phyloP scores from a whole-genome alignment of 2,797 vertebrate genomes.

The Eupleurogrammus muticus region DNA sequence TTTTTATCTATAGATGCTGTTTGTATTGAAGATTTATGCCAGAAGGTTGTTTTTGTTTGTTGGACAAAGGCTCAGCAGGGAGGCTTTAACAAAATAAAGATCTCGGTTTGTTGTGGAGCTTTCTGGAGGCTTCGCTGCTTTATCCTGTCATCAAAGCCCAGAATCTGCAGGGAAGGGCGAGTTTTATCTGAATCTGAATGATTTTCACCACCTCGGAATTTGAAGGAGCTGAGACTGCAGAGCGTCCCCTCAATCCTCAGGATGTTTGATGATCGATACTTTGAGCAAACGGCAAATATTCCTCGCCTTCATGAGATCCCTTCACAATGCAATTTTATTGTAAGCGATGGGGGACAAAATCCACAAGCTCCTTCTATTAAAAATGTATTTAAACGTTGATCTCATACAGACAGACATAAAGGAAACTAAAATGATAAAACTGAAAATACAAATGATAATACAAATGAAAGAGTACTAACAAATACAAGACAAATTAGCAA shows the following conservation, averaged over 20 bases:
- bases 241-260: neutral
- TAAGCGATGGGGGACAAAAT: too few species aligned
- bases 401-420: too few species aligned
- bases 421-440: too few species aligned
- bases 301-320: too few species aligned
- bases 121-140: constrained; percentile 43
- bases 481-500: too few species aligned
- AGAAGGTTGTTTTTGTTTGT: constrained; percentile 38
- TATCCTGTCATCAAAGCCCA: constrained; percentile 66
- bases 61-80: constrained; percentile 32
- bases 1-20: neutral
- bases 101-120: constrained; percentile 33
- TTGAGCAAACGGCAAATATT: neutral
- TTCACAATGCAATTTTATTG: too few species aligned
- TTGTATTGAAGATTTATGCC: constrained; percentile 6
- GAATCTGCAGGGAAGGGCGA: constrained; percentile 43
- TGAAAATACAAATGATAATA: too few species aligned
- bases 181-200: constrained; percentile 54
- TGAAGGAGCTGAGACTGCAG: constrained; percentile 31
- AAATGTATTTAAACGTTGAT: too few species aligned
- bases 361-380: too few species aligned
- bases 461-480: too few species aligned
- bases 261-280: neutral
- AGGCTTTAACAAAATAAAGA: constrained; percentile 53
- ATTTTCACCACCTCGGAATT: constrained; percentile 48